Percentiles rank a stretch among this genome's conserved stretches.
Evolutionary conservation across 2,797 vertebrate species (phyloP).

Genomic region (Mionectes olivaceus): DNA sequence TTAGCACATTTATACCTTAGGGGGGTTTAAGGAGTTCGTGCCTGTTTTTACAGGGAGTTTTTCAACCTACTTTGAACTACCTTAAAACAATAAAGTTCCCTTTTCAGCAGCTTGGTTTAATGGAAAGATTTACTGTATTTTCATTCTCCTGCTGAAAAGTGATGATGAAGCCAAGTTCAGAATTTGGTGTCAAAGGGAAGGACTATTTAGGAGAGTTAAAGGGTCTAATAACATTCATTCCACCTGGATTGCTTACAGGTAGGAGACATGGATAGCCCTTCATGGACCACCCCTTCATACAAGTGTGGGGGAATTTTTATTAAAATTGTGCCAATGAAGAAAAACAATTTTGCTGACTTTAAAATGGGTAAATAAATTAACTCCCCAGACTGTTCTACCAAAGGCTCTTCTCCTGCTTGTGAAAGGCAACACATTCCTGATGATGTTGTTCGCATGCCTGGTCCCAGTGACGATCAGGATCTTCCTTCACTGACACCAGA

Average conservation of each 20-base stretch:
- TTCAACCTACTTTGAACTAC: conserved; percentile 24
- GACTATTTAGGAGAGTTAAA: not conserved
- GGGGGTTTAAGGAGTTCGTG: not conserved
- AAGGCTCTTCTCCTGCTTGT: not conserved
- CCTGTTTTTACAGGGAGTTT: conserved; percentile 23
- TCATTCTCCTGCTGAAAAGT: conserved; percentile 15
- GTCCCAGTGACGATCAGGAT: not conserved
- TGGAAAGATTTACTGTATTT: conserved; percentile 22
- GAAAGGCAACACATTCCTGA: not conserved
- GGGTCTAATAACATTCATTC: not conserved
- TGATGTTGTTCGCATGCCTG: accelerated
- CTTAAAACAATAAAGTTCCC: conserved; percentile 34
- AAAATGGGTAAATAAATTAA: not conserved
- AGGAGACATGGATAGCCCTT: not conserved
- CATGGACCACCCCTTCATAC: not conserved
- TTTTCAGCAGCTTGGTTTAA: conserved; percentile 16
- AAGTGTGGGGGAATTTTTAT: not conserved
- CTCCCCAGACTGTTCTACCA: accelerated
- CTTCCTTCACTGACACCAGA: not conserved
- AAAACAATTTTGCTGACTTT: not conserved
- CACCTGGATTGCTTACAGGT: not conserved
- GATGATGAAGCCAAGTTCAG: not conserved
- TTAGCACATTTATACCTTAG: not conserved
- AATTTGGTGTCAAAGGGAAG: not conserved
- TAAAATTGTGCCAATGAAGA: not conserved